A percentile compares a stretch with the other conserved stretches of the same genome.
Conservation (phyloP, 2,888 invertebrate species). For the Stenoptilia bipunctidactyla region DNA sequence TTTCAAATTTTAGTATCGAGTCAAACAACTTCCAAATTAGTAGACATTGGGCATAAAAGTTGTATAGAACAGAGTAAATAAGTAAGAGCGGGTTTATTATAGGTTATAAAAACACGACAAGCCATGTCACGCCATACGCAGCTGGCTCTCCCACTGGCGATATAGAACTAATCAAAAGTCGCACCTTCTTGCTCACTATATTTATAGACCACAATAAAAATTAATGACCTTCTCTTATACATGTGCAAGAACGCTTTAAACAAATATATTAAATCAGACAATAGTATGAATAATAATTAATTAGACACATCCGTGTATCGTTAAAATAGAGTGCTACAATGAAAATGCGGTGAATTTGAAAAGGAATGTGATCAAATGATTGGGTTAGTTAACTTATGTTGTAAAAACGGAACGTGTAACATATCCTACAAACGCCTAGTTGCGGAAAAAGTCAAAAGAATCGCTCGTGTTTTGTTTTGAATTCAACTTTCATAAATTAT, state of each 20-base stretch:
- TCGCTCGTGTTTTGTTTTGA: constrained; percentile 11
- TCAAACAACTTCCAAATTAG: constrained; percentile 49
- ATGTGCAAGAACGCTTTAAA: constrained; percentile 15
- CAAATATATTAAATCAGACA: constrained; percentile 15
- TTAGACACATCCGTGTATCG: not conserved
- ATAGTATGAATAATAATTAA: not conserved
- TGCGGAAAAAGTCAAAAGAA: constrained; percentile 25
- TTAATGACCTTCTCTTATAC: constrained; percentile 21
- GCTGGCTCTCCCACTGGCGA: constrained; percentile 24
- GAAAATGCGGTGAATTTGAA: no score
- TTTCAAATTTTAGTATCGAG: constrained; percentile 39
- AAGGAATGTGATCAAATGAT: no score
- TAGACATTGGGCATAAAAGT: constrained; percentile 46
- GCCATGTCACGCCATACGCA: constrained; percentile 36
- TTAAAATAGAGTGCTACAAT: no score
- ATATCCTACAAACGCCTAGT: constrained; percentile 27
- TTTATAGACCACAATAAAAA: constrained; percentile 28
- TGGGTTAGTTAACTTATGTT: constrained; percentile 12
- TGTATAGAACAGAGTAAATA: constrained; percentile 52
- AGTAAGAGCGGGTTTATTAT: constrained; percentile 46
- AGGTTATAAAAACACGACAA: constrained; percentile 44
- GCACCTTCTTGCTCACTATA: constrained; percentile 20
- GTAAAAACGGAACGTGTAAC: constrained; percentile 45
- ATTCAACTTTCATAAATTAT: constrained; percentile 55
- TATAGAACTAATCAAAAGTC: constrained; percentile 23